These are phyloP conservation scores for Sylvia atricapilla DNA, from an alignment of 2,113 vertebrate species.

Conservation along the genomic window DNA sequence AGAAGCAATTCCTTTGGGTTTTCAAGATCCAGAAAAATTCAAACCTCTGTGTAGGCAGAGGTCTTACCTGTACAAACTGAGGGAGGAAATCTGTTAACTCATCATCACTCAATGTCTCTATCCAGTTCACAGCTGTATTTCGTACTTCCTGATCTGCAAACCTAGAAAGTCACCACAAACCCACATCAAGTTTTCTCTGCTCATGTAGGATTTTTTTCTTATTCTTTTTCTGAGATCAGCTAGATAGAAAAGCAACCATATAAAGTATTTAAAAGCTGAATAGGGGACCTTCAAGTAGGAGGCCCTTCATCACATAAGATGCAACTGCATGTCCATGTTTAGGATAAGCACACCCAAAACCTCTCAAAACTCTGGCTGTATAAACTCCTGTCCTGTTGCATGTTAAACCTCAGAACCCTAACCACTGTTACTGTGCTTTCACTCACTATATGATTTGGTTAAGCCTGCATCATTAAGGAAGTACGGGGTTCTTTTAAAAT, in stretches of 20 bases:
- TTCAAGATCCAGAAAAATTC: background rate
- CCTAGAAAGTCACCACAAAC: slow-evolving; percentile 68
- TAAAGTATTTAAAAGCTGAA: background rate
- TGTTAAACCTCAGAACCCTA: background rate
- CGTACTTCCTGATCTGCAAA: slow-evolving; percentile 95
- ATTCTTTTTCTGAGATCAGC: background rate
- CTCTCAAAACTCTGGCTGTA: background rate
- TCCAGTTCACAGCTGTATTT: slow-evolving; percentile 87
- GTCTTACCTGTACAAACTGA: slow-evolving; percentile 91
- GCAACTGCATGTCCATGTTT: accelerated
- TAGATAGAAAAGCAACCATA: background rate
- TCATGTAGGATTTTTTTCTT: background rate
- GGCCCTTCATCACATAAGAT: background rate
- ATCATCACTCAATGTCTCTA: slow-evolving; percentile 89
- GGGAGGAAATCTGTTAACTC: slow-evolving; percentile 93
- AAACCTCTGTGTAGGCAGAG: background rate
- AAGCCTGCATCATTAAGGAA: background rate
- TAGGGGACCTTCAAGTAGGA: background rate
- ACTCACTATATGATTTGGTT: background rate
- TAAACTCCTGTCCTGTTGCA: background rate
- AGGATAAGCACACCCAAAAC: background rate
- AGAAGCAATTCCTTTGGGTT: background rate
- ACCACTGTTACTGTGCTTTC: background rate
- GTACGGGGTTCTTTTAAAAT: accelerated
- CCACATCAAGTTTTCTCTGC: background rate